These are phyloP conservation scores for Caenorhabditis sulstoni DNA, from an alignment of 2,888 invertebrate genomes.

Conservation along the genomic window DNA sequence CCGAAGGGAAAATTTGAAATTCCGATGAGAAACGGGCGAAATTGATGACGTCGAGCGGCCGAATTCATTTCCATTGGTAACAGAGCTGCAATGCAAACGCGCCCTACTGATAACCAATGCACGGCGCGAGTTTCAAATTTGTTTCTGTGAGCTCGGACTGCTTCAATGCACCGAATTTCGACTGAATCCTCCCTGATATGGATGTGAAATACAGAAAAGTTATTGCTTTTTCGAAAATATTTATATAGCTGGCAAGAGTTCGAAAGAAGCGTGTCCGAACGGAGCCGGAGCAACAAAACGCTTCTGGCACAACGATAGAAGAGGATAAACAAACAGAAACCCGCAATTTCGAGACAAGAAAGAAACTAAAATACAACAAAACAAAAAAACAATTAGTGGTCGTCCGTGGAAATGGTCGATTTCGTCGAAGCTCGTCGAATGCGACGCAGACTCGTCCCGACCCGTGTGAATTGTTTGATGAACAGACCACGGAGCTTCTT, in stretches of 20 bases:
- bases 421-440: conserved; percentile 45
- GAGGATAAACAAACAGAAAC: too few relatives aligned
- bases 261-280: too few relatives aligned
- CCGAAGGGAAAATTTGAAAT: conserved; percentile 9
- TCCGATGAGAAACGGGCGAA: conserved; percentile 10
- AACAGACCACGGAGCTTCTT: conserved; percentile 58
- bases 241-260: too few relatives aligned
- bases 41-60: not conserved
- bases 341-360: too few relatives aligned
- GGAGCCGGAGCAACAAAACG: too few relatives aligned
- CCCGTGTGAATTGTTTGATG: conserved; percentile 19
- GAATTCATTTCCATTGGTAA: not conserved
- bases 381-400: conserved; percentile 17
- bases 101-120: conserved; percentile 3
- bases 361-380: too few relatives aligned
- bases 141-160: too few relatives aligned
- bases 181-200: too few relatives aligned
- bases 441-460: conserved; percentile 32
- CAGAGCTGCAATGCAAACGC: conserved; percentile 5
- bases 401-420: conserved; percentile 54
- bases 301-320: too few relatives aligned
- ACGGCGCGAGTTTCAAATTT: conserved; percentile 11
- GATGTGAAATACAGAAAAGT: too few relatives aligned
- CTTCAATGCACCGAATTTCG: too few relatives aligned
- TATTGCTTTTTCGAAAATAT: too few relatives aligned